A percentile compares a stretch with the other conserved stretches of the same genome.
Conservation (phyloP, 1,140 invertebrate genomes). For the Mactra quadrangularis region DNA sequence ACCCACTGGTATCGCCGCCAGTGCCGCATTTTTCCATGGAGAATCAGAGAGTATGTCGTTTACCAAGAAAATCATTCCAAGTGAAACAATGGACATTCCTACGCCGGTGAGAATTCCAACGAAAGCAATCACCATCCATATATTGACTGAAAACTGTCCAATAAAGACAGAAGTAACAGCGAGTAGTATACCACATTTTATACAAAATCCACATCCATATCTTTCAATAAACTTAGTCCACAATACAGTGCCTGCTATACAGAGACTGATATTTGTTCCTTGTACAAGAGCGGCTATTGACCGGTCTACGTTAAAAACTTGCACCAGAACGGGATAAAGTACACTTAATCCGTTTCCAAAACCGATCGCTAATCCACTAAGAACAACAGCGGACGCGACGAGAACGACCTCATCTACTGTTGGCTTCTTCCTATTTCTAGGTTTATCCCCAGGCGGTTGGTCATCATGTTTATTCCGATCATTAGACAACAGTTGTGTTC, state of each 20-base stretch:
- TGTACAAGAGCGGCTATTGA: not conserved
- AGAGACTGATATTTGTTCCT: not conserved
- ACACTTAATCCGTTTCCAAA: slow-evolving; percentile 21
- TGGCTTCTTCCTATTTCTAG: not conserved
- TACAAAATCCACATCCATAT: not conserved
- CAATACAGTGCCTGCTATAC: not conserved
- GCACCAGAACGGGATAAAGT: slow-evolving; percentile 5
- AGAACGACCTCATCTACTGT: not conserved
- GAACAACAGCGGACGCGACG: not conserved
- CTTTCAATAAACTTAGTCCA: not conserved
- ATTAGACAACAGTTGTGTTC: too few relatives aligned
- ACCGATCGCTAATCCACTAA: not conserved
- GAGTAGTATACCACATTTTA: not conserved
- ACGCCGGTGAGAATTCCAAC: not conserved
- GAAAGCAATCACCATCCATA: not conserved
- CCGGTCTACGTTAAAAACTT: not conserved
- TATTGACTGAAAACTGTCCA: not conserved
- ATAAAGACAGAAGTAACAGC: not conserved
- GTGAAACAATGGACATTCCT: not conserved
- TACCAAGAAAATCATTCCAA: not conserved
- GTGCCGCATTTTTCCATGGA: not conserved
- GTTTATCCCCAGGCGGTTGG: not conserved
- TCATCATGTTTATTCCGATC: not conserved
- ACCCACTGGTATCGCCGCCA: not conserved
- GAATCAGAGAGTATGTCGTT: not conserved